Percentiles rank a stretch among this genome's conserved stretches.
Evolutionary conservation across 2,888 invertebrate species (phyloP).

Genomic region (Callyntrura sp.): DNA sequence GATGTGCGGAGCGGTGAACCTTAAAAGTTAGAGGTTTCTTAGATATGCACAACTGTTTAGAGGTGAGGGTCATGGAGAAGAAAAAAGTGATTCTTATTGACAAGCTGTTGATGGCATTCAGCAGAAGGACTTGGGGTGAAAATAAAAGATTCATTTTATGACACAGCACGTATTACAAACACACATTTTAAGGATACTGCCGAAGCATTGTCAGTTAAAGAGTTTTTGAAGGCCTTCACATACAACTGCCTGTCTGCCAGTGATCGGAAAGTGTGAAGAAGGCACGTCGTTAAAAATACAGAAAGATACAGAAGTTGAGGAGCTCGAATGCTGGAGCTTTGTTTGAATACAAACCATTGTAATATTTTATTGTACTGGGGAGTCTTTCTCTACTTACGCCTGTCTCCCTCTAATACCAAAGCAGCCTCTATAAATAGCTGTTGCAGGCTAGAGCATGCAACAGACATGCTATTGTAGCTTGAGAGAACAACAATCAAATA

Average conservation of each 20-base stretch:
- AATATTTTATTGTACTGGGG: no score
- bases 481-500: no score
- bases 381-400: no score
- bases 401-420: no score
- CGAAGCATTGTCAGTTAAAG: no score
- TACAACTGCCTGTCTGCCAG: neutral
- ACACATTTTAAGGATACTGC: neutral
- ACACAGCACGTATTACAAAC: conserved; percentile 48
- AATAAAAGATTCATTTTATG: conserved; percentile 71
- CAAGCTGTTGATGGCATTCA: conserved; percentile 31
- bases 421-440: no score
- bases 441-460: no score
- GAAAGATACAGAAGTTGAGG: neutral
- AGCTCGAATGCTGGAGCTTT: conserved; percentile 7
- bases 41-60: neutral
- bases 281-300: neutral
- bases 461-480: no score
- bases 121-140: conserved; percentile 38
- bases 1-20: no score
- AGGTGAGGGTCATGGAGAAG: neutral
- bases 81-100: conserved; percentile 23
- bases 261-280: no score
- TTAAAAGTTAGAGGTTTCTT: neutral
- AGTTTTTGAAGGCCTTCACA: neutral
- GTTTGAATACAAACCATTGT: neutral